Conservation (phyloP, 2,888 invertebrate genomes). For the Cataglyphis livida region DNA sequence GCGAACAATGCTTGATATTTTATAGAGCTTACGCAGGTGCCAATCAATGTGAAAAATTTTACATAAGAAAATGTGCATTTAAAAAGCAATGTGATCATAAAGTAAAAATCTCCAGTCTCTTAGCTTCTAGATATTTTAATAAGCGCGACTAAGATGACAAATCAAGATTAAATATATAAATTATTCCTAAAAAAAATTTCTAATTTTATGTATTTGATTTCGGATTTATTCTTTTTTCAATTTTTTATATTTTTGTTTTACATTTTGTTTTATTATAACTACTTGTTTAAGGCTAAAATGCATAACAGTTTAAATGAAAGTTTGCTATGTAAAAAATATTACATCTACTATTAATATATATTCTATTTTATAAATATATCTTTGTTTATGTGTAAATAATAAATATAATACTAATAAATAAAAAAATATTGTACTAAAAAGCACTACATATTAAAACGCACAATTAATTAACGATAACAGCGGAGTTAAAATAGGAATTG, state of each 20-base stretch:
- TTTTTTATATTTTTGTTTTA: neutral
- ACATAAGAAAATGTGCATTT: slow-evolving; percentile 16
- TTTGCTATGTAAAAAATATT: neutral
- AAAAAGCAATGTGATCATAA: neutral
- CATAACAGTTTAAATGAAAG: neutral
- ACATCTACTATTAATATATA: neutral
- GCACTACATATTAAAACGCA: neutral
- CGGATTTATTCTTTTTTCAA: neutral
- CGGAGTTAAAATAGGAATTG: neutral
- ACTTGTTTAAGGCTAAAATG: neutral
- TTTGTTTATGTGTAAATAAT: neutral
- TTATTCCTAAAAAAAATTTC: neutral
- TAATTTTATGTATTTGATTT: neutral
- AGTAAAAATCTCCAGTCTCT: neutral
- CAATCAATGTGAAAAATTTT: neutral
- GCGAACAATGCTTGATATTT: slow-evolving; percentile 11
- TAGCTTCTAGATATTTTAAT: neutral
- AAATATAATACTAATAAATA: neutral
- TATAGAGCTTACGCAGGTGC: slow-evolving; percentile 3
- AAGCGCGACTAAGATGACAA: neutral
- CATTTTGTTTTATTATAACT: neutral
- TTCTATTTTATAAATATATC: neutral
- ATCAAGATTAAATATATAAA: neutral
- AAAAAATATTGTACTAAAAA: neutral
- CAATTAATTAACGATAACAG: too few relatives aligned